Percentiles rank a stretch among this genome's conserved stretches.
Conservation (phyloP, 2,888 invertebrate genomes). For the Morpho deidamia region DNA sequence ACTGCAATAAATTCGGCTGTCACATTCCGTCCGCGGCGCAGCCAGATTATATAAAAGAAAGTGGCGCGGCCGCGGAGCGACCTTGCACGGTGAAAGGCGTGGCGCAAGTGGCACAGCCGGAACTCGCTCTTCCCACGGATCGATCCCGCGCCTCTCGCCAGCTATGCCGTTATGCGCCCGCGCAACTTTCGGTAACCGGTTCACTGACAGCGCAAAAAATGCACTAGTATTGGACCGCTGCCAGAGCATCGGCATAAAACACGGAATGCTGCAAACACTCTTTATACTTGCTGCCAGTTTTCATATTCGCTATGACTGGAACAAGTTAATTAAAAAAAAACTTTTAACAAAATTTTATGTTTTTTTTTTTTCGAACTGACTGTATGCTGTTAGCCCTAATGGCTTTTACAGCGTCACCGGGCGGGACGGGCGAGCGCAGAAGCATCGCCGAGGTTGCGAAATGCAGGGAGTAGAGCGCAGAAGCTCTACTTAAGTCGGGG, state of each 20-base stretch:
- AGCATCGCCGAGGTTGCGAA: too few relatives aligned
- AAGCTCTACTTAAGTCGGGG: too few relatives aligned
- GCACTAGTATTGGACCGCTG: constrained; percentile 21
- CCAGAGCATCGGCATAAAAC: constrained; percentile 37
- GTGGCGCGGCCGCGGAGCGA: constrained; percentile 72
- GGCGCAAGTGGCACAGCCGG: constrained; percentile 73
- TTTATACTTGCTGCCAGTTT: background rate
- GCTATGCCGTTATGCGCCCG: constrained; percentile 44
- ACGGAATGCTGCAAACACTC: constrained; percentile 32
- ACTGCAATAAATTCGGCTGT: constrained; percentile 67
- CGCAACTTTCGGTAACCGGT: constrained; percentile 63
- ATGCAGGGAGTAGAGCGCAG: too few relatives aligned
- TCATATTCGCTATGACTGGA: background rate
- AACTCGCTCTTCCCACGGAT: constrained; percentile 71
- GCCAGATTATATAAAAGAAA: constrained; percentile 71
- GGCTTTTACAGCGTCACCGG: too few relatives aligned
- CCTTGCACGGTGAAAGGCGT: constrained; percentile 75
- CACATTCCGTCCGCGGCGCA: constrained; percentile 57
- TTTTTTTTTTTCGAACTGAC: too few relatives aligned
- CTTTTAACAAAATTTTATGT: too few relatives aligned
- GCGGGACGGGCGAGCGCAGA: too few relatives aligned
- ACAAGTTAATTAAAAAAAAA: too few relatives aligned
- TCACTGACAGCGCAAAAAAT: constrained; percentile 46
- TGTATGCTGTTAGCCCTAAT: too few relatives aligned
- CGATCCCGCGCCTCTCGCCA: constrained; percentile 53